Evolutionary conservation across 2,797 vertebrate genomes (phyloP), one percentile per base, ranked within the genome.

Genomic region (Kryptolebias ocellatus): DNA sequence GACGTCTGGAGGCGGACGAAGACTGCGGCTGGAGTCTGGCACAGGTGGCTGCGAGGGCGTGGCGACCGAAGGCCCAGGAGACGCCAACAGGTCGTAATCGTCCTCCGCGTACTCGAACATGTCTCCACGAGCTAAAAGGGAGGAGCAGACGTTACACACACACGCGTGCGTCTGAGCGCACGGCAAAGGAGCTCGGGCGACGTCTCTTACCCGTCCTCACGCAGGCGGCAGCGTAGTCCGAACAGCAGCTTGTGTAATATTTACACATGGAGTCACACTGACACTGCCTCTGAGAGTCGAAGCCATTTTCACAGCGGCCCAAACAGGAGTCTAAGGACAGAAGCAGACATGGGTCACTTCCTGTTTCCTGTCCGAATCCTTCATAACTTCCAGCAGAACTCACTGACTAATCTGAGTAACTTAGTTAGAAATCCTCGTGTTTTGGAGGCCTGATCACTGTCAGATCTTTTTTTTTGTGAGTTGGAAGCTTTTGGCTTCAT

Each of bases 231-330:
- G 89, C 53, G 31, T 94, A 98, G 87, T 99, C 97, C 0, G 34
- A 67, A 67, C 98, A 99, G 90, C 98, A 99, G 91, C 96, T 98
- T 84, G 91, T 85, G 91, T 99, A 99, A 83, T 98, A 98, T 45
- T 92, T 37, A 67, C 98, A 99, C 86, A 98, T 93, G 5, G 93
- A 91, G 39, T 99, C 98, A 16, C 98, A 99, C 86, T 99, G 98
- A 83, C 97, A 99, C 52, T 73, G 93, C 88, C 11, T 93, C 66
- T 24, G 52, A 0, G 74, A 28, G 0, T 95, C 79, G 20, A 97
- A 99, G 37, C 95, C 96, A 16, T 92, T 90, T 0, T 94, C 92
- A 3, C 97, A 99, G 77, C 92, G 95, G 6, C 81, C 93, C 72
- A 91, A 82, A 3, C 98, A 99, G 1, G 96, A 96, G 51, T 96